Conservation (phyloP, 2,113 vertebrate genomes). For the Thalassarche chlororhynchos region DNA sequence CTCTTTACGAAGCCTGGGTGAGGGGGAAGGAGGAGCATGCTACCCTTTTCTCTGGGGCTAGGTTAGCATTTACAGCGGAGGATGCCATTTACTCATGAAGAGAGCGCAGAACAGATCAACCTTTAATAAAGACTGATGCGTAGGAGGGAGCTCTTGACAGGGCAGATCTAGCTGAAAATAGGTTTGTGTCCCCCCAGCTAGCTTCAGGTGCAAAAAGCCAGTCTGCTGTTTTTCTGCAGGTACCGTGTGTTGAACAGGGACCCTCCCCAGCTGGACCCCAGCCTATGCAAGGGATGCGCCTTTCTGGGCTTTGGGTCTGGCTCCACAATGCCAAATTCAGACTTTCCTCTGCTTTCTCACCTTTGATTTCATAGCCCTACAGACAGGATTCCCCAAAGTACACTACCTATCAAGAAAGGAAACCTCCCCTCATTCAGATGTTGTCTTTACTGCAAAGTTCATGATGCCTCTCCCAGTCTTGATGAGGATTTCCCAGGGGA, state of each 20-base stretch:
- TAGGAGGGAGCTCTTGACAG: background rate
- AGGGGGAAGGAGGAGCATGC: background rate
- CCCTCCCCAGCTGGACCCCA: background rate
- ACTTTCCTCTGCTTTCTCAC: background rate
- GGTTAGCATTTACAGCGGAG: background rate
- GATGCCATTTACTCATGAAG: background rate
- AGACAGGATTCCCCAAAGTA: background rate
- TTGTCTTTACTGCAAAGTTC: background rate
- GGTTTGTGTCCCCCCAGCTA: background rate
- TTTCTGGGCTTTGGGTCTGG: background rate
- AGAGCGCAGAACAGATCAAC: background rate
- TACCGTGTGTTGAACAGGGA: accelerated
- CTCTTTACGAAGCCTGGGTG: background rate
- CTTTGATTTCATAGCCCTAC: background rate
- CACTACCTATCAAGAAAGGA: background rate
- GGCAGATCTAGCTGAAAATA: background rate
- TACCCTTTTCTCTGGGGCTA: background rate
- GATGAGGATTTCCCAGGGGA: background rate
- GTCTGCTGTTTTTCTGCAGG: background rate
- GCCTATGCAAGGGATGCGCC: background rate
- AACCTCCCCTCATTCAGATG: background rate
- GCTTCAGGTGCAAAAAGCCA: background rate
- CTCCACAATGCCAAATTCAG: background rate
- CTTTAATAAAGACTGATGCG: background rate
- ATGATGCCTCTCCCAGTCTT: background rate